phyloP scores from a whole-genome alignment of 2,113 vertebrate genomes.

The Tenrec ecaudatus region DNA sequence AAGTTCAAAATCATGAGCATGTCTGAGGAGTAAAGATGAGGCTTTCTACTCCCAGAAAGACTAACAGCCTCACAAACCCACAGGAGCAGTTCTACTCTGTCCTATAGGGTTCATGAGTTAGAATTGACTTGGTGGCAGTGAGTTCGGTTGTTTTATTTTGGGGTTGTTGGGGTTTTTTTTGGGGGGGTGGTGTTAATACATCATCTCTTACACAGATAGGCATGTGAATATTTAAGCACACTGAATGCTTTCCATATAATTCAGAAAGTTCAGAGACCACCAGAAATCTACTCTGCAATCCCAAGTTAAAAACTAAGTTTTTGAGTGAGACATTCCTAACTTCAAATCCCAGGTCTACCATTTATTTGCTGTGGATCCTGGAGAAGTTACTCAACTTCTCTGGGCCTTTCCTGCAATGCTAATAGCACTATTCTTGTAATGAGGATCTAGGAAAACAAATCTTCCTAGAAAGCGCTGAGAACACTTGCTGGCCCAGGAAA shows the following conservation, averaged over 20 bases:
- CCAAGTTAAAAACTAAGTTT: neutral
- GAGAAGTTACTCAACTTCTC: constrained; percentile 10
- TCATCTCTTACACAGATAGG: neutral
- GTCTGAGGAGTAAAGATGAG: too few relatives aligned
- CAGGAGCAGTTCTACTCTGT: too few relatives aligned
- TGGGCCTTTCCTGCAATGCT: neutral
- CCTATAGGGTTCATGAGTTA: too few relatives aligned
- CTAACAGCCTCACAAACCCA: too few relatives aligned
- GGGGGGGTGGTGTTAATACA: too few relatives aligned
- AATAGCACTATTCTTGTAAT: neutral
- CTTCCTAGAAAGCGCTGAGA: neutral
- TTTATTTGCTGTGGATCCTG: neutral
- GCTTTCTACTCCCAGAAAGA: too few relatives aligned
- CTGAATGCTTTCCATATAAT: neutral
- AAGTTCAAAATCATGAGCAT: too few relatives aligned
- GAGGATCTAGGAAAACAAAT: neutral
- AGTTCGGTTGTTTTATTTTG: too few relatives aligned
- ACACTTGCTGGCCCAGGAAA: neutral
- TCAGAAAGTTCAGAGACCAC: neutral
- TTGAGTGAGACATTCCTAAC: neutral
- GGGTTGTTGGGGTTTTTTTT: too few relatives aligned
- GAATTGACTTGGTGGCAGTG: too few relatives aligned
- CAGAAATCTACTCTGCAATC: neutral
- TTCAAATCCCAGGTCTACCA: neutral
- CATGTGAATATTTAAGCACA: neutral